Evolutionary conservation across 1,140 invertebrate species (phyloP).

Genomic region (Myzus persicae): DNA sequence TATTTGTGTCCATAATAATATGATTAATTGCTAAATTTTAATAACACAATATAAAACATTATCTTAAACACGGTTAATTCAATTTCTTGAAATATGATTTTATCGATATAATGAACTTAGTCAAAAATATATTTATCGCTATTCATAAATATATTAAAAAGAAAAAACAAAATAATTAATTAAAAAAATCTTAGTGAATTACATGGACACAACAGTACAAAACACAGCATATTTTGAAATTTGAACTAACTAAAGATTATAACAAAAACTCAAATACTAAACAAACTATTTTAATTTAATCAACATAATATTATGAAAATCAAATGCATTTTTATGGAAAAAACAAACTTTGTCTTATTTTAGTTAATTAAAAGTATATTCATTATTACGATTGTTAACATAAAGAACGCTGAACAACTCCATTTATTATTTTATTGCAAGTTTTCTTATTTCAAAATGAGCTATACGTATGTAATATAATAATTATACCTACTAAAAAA

Average conservation of each 20-base stretch:
- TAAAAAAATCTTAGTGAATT: background rate
- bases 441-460: background rate
- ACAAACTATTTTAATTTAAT: background rate
- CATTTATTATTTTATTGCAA: background rate
- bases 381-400: background rate
- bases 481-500: background rate
- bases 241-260: background rate
- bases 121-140: background rate
- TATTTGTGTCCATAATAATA: background rate
- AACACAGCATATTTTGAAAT: too few relatives aligned
- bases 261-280: background rate
- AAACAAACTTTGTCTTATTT: background rate
- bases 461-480: background rate
- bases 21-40: background rate
- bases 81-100: background rate
- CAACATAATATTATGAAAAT: background rate
- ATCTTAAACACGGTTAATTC: background rate
- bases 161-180: background rate
- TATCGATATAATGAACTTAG: background rate
- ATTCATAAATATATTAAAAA: background rate
- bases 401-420: background rate
- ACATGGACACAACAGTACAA: background rate
- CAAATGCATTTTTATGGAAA: background rate
- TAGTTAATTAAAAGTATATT: conserved; percentile 1
- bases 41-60: background rate